Evolutionary conservation across 1,140 invertebrate genomes (phyloP).

Genomic region (Tetramorium alpestre): DNA sequence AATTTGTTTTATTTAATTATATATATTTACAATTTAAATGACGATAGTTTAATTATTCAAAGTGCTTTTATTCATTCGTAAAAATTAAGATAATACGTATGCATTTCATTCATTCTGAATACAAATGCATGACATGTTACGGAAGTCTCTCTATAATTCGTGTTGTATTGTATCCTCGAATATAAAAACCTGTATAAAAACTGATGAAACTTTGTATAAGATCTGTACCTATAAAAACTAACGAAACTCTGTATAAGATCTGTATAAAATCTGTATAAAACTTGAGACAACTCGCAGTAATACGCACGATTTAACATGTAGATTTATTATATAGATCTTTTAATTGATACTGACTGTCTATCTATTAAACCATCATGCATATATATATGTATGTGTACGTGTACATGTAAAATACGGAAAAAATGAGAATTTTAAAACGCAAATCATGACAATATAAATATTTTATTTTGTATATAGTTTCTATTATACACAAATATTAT

Average conservation of each 20-base stretch:
- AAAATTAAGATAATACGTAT: background rate
- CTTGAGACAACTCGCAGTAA: background rate
- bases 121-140: background rate
- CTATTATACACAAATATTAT: background rate
- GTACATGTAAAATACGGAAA: background rate
- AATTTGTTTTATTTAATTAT: no score
- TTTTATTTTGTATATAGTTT: background rate
- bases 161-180: background rate
- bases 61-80: background rate
- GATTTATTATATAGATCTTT: background rate
- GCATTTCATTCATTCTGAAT: background rate
- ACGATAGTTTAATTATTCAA: background rate
- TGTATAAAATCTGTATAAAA: no score
- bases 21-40: background rate
- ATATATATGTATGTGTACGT: background rate
- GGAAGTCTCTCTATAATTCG: background rate
- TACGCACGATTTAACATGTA: background rate
- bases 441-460: background rate
- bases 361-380: background rate
- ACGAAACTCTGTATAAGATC: no score
- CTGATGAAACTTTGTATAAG: no score
- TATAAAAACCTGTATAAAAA: background rate
- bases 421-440: background rate
- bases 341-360: background rate
- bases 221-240: background rate